Conservation (phyloP, 2,797 vertebrate genomes). For the Gymnothorax javanicus region DNA sequence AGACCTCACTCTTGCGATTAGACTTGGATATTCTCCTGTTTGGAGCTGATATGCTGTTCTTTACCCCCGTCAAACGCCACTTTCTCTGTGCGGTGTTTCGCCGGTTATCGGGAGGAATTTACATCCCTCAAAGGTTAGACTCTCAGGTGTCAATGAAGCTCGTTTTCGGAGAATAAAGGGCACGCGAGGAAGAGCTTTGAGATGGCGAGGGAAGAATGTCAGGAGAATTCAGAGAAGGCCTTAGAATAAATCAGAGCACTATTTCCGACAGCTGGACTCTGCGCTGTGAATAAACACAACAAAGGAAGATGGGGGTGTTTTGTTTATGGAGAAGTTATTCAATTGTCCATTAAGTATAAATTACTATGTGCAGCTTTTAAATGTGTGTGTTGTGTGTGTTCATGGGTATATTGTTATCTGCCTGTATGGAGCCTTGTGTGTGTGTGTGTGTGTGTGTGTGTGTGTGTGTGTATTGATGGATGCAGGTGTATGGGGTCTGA, state of each 20-base stretch:
- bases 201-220: conserved; percentile 19
- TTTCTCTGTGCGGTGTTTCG: conserved; percentile 13
- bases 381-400: not conserved
- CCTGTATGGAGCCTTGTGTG: too few species aligned
- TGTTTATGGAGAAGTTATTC: not conserved
- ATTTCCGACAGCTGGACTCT: not conserved
- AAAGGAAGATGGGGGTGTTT: not conserved
- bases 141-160: conserved; percentile 28
- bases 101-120: conserved; percentile 32
- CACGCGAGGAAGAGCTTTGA: conserved; percentile 33
- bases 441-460: not conserved
- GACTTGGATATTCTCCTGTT: conserved; percentile 2
- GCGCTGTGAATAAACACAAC: not conserved
- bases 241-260: conserved; percentile 24
- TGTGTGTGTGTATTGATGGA: not conserved
- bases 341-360: not conserved
- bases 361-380: not conserved
- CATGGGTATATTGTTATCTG: not conserved
- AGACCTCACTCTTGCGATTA: not conserved
- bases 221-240: conserved; percentile 22
- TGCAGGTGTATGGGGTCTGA: not conserved
- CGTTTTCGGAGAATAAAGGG: conserved; percentile 32
- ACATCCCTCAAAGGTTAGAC: conserved; percentile 33
- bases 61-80: not conserved
- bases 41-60: not conserved